Conservation (phyloP, 2,113 vertebrate genomes). For the Hemibates koningsi region DNA sequence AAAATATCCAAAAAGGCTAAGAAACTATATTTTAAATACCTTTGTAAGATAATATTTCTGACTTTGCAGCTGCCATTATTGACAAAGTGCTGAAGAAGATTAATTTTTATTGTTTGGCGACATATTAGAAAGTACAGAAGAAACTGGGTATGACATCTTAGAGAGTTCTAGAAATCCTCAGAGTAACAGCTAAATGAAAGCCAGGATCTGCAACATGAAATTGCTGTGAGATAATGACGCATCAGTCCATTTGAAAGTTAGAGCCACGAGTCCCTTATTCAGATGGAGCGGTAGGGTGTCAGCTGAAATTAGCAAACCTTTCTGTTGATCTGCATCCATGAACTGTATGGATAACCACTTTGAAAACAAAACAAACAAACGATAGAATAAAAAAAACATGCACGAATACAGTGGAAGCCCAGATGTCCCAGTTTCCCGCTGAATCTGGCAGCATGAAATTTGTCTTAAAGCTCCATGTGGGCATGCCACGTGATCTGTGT, state of each 20-base stretch:
- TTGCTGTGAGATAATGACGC: too few species aligned
- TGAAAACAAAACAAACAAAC: neutral
- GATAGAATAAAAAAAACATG: accelerated
- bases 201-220: neutral
- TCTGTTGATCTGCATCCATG: neutral
- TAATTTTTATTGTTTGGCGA: neutral
- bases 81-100: neutral
- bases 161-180: neutral
- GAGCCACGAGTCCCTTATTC: neutral
- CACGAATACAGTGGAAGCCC: neutral
- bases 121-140: neutral
- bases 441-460: neutral
- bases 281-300: neutral
- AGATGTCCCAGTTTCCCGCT: neutral
- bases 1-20: accelerated
- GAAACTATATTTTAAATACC: neutral
- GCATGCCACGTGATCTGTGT: neutral
- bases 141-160: neutral
- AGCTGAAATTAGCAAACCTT: neutral
- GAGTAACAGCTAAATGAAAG: neutral
- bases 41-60: neutral
- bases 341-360: neutral
- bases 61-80: neutral
- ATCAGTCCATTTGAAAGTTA: neutral
- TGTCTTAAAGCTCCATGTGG: neutral